Evolutionary conservation across 2,888 invertebrate genomes (phyloP), one percentile per base, ranked within the genome.

Genomic region (Thecophora atra): DNA sequence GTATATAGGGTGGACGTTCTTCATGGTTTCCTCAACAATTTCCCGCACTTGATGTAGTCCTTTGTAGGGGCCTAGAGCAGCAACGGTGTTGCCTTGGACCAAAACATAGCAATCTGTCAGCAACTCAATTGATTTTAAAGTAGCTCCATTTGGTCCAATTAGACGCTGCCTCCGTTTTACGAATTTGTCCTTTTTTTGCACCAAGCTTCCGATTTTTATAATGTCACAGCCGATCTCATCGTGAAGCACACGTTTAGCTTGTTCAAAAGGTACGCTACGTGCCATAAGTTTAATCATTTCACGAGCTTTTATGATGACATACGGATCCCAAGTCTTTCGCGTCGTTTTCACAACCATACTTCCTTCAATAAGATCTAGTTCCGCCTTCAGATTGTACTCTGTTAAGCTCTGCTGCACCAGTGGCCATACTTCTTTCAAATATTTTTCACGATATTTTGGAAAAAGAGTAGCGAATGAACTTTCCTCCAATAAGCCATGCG

Each of bases 301-400:
- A 74, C 99, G 89, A 0, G 98, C 97, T 88, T 99, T 99, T 37
- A 99, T 90, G 60, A 99, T 95, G 70, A 98, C 94, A 79, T 94
- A 99, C 0, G 99, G 99, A 88, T 99, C 99, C 97, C 97, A 99
- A 0, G 99, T 99, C 88, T 98, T 98, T 70, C 94, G 89, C 0
- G 98, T 98, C 0, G 99, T 99, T 85, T 90, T 90, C 0, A 99
- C 99, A 0, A 93, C 91, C 93, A 99, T 94, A 80, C 96, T 97
- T 56, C 99, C 92, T 88, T 98, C 98, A 6, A 98, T 90, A 2
- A 97, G 88, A 87, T 99, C 98, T 76, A 99, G 87, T 81, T 98
- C 97, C 0, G 94, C 96, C 80, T 92, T 91, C 13, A 99, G 86
- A 77, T 91, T 89, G 84, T 95, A 91, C 79, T 95, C 94, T 42